Conservation (phyloP, 2,888 invertebrate species). For the Phyto melanocephala region DNA sequence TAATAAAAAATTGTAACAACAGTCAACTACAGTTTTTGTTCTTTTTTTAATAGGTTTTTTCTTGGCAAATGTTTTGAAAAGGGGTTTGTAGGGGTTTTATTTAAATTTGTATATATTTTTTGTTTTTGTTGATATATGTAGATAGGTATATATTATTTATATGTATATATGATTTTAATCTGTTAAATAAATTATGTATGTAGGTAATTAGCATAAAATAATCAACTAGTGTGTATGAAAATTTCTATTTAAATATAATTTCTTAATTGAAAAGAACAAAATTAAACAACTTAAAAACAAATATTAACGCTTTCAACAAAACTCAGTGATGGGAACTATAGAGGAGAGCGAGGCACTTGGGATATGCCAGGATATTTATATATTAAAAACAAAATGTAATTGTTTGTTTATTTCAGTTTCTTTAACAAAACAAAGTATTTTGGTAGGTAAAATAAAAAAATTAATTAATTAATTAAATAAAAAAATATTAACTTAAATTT, state of each 20-base stretch:
- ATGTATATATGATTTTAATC: constrained; percentile 67
- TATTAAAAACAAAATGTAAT: constrained; percentile 64
- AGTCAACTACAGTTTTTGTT: constrained; percentile 75
- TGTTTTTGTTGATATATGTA: constrained; percentile 5
- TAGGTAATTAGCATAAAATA: constrained; percentile 60
- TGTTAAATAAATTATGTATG: constrained; percentile 68
- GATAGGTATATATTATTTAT: constrained; percentile 35
- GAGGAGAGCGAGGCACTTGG: constrained; percentile 34
- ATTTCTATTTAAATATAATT: constrained; percentile 58
- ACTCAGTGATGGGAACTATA: constrained; percentile 46
- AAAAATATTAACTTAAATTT: constrained; percentile 53
- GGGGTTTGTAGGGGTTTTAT: constrained; percentile 30
- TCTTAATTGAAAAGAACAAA: constrained; percentile 1
- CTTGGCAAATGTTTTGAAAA: constrained; percentile 23
- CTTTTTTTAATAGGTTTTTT: constrained; percentile 64
- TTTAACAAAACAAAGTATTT: constrained; percentile 66
- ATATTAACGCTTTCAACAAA: constrained; percentile 60
- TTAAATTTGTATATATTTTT: constrained; percentile 38
- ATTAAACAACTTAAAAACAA: constrained; percentile 52
- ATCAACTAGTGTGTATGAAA: constrained; percentile 64
- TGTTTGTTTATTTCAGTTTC: constrained; percentile 3
- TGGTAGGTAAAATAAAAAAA: constrained; percentile 37
- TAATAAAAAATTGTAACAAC: constrained; percentile 71
- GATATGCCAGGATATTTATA: constrained; percentile 42
- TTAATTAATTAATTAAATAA: constrained; percentile 13